A percentile compares a stretch with the other conserved stretches of the same genome.
phyloP scores from a whole-genome alignment of 2,113 vertebrate genomes.

The Daphoenositta chrysoptera region DNA sequence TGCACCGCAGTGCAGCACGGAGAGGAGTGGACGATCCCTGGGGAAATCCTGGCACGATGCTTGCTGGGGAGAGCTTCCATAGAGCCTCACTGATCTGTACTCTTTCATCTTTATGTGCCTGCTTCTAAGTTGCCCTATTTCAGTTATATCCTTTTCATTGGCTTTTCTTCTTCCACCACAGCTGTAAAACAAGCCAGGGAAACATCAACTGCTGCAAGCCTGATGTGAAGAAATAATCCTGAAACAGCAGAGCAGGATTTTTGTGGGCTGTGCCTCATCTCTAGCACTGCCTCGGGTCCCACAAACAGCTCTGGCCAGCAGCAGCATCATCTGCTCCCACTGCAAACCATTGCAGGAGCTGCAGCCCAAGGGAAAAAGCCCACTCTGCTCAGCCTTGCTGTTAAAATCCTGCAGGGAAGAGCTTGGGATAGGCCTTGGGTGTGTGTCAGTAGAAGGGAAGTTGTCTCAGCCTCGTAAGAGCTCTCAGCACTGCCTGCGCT shows the following conservation, averaged over 20 bases:
- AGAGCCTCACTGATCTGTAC: neutral
- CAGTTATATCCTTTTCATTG: constrained; percentile 33
- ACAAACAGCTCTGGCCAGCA: neutral
- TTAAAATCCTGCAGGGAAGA: neutral
- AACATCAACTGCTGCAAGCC: neutral
- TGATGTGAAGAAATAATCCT: constrained; percentile 14
- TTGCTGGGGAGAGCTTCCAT: neutral
- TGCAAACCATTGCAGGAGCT: neutral
- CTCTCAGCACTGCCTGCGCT: neutral
- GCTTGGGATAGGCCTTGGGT: neutral
- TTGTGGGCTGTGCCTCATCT: neutral
- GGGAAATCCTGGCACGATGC: neutral
- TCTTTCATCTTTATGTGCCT: constrained; percentile 48
- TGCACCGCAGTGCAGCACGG: neutral
- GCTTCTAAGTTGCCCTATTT: constrained; percentile 9
- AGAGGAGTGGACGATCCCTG: neutral
- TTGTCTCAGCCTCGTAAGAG: neutral
- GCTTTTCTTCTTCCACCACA: constrained; percentile 33
- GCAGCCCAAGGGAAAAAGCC: neutral
- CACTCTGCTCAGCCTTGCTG: neutral
- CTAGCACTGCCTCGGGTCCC: neutral
- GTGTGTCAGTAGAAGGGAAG: neutral
- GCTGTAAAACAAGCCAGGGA: constrained; percentile 1
- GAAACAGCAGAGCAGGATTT: neutral
- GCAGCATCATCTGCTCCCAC: neutral